phyloP scores from a whole-genome alignment of 1,140 invertebrate genomes.

The Pollicipes pollicipes region DNA sequence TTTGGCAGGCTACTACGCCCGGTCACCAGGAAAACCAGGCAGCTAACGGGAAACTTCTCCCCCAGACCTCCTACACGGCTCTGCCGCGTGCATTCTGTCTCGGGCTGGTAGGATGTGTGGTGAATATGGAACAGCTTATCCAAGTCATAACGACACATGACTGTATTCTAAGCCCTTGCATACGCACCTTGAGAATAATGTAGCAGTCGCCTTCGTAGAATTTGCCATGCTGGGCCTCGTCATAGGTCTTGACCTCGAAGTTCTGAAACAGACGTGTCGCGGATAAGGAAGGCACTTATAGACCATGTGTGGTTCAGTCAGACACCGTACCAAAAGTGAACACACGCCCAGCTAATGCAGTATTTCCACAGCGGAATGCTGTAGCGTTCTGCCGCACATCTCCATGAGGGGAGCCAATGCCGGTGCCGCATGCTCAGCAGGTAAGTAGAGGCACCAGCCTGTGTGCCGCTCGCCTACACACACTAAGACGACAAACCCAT shows the following conservation, averaged over 20 bases:
- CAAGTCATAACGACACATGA: not conserved
- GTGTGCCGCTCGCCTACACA: too few relatives aligned
- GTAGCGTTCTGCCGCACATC: too few relatives aligned
- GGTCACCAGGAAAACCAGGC: not conserved
- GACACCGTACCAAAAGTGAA: too few relatives aligned
- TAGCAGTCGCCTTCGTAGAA: conserved; percentile 80
- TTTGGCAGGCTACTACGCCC: too few relatives aligned
- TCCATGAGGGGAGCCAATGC: too few relatives aligned
- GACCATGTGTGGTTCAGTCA: not conserved
- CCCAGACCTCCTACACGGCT: not conserved
- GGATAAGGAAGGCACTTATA: not conserved
- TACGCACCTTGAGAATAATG: conserved; percentile 64
- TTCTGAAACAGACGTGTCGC: conserved; percentile 39
- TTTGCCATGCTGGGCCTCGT: conserved; percentile 59
- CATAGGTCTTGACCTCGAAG: conserved; percentile 56
- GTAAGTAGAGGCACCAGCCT: too few relatives aligned
- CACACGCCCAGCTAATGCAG: too few relatives aligned
- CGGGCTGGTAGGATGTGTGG: too few relatives aligned
- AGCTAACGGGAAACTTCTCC: conserved; percentile 1
- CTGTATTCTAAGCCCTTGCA: not conserved
- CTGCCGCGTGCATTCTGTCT: not conserved
- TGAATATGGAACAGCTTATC: too few relatives aligned
- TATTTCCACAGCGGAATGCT: too few relatives aligned
- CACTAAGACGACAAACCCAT: too few relatives aligned
- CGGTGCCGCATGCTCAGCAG: too few relatives aligned